A percentile compares a stretch with the other conserved stretches of the same genome.
Conservation (phyloP, 1,140 invertebrate genomes). For the Vanessa tameamea region DNA sequence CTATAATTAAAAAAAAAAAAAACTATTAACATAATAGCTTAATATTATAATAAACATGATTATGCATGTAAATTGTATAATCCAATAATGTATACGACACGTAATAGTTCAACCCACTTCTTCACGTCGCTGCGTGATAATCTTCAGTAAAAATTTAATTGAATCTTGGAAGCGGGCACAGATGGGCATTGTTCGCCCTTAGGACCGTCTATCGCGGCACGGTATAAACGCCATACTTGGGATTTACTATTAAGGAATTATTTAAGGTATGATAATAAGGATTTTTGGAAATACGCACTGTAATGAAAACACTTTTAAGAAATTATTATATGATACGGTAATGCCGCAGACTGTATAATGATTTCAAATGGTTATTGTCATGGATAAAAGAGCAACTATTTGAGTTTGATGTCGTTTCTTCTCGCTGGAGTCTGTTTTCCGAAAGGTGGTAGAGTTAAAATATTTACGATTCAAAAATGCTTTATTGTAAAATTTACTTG, state of each 20-base stretch:
- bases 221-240: constrained; percentile 16
- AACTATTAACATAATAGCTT: not conserved
- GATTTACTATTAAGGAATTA: constrained; percentile 14
- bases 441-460: too few relatives aligned
- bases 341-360: too few relatives aligned
- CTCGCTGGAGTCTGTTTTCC: too few relatives aligned
- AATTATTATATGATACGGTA: too few relatives aligned
- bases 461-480: too few relatives aligned
- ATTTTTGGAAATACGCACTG: not conserved
- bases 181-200: constrained; percentile 54
- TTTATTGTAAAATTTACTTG: too few relatives aligned
- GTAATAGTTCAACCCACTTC: constrained; percentile 48
- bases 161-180: constrained; percentile 70
- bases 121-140: constrained; percentile 77
- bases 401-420: too few relatives aligned
- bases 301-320: not conserved
- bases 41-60: not conserved
- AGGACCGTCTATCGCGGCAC: constrained; percentile 17
- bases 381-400: too few relatives aligned
- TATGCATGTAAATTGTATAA: not conserved
- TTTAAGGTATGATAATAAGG: not conserved
- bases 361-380: too few relatives aligned
- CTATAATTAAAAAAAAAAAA: not conserved
- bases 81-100: constrained; percentile 36
- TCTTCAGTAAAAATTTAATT: constrained; percentile 81